Conservation (phyloP, 2,888 invertebrate species). For the Ormyrus thymus region DNA sequence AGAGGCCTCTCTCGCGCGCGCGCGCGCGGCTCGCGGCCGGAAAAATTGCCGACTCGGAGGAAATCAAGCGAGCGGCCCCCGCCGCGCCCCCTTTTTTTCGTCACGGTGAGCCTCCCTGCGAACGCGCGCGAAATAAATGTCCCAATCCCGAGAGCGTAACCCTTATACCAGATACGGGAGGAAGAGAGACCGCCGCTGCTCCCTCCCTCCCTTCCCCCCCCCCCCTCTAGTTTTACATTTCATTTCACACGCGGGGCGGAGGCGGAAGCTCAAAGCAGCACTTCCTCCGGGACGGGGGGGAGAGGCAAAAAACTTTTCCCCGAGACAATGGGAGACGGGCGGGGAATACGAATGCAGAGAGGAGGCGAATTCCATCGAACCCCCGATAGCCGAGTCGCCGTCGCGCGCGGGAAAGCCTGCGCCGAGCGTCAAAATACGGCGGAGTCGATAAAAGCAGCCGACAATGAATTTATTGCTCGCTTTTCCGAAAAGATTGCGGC, state of each 20-base stretch:
- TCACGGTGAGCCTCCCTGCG: neutral
- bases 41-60: constrained; percentile 48
- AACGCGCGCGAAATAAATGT: constrained; percentile 51
- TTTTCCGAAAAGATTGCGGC: constrained; percentile 42
- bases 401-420: constrained; percentile 15
- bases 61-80: constrained; percentile 40
- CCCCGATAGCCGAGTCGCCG: constrained; percentile 38
- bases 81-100: neutral
- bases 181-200: neutral
- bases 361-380: constrained; percentile 49
- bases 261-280: constrained; percentile 26
- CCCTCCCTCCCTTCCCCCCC: neutral
- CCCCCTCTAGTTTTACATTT: constrained; percentile 50
- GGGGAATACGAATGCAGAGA: constrained; percentile 44
- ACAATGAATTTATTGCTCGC: constrained; percentile 35
- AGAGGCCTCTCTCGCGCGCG: neutral
- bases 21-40: neutral
- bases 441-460: constrained; percentile 9
- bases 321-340: neutral
- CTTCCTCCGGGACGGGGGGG: constrained; percentile 21
- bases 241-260: constrained; percentile 49
- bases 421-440: neutral
- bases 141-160: constrained; percentile 48
- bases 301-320: neutral
- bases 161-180: neutral